Percentiles rank a stretch among this genome's conserved stretches.
Evolutionary conservation across 2,113 vertebrate genomes (phyloP).

Genomic region (Corapipo altera): DNA sequence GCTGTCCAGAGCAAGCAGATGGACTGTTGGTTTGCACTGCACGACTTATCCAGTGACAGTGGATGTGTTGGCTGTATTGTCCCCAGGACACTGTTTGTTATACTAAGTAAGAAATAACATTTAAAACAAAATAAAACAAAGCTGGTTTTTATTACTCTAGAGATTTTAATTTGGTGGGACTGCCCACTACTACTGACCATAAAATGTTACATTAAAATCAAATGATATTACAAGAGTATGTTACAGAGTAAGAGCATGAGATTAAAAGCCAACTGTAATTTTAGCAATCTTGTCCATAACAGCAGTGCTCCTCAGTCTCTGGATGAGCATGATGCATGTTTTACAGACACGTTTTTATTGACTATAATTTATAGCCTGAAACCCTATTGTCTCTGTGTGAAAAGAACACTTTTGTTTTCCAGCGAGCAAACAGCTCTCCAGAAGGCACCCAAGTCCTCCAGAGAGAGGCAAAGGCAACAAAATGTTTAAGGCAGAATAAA

Average conservation of each 20-base stretch:
- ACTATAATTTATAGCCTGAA: constrained; percentile 11
- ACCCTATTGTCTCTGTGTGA: background rate
- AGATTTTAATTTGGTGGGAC: background rate
- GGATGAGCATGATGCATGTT: background rate
- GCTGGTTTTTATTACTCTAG: background rate
- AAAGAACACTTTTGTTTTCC: background rate
- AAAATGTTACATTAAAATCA: constrained; percentile 10
- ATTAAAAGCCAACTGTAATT: constrained; percentile 36
- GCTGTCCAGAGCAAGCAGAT: background rate
- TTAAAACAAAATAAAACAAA: background rate
- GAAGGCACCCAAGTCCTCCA: constrained; percentile 3
- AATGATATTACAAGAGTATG: background rate
- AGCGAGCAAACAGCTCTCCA: background rate
- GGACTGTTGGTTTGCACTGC: background rate
- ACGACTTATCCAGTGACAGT: rapidly evolving
- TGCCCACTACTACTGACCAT: background rate
- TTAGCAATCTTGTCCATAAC: background rate
- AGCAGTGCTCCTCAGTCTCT: background rate
- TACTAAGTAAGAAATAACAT: background rate
- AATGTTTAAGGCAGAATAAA: background rate
- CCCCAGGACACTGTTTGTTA: background rate
- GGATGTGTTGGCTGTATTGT: rapidly evolving
- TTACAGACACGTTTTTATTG: background rate
- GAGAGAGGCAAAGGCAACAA: background rate
- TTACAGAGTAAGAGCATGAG: background rate